Evolutionary conservation across 2,888 invertebrate genomes (phyloP).

Genomic region (Troides aeacus): DNA sequence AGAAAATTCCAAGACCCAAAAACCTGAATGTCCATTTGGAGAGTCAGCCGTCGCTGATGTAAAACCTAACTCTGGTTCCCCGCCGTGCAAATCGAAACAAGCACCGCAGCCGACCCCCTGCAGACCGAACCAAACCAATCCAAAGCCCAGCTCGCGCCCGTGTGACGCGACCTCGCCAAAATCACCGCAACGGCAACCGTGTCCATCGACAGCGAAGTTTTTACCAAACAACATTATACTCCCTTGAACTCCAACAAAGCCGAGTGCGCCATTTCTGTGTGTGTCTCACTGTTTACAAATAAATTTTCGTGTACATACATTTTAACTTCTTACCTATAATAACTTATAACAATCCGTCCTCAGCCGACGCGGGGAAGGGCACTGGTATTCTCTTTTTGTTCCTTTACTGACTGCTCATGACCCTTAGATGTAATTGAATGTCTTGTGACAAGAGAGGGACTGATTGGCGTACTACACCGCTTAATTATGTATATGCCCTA

Average conservation of each 20-base stretch:
- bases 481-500: too few relatives aligned
- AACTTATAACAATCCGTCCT: neutral
- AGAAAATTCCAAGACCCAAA: neutral
- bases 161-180: neutral
- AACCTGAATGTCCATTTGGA: neutral
- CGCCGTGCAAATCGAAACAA: neutral
- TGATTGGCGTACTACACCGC: too few relatives aligned
- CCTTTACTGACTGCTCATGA: too few relatives aligned
- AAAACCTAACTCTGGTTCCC: neutral
- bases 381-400: too few relatives aligned
- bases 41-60: neutral
- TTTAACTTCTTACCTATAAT: neutral
- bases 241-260: neutral
- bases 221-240: neutral
- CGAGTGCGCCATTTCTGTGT: conserved; percentile 3
- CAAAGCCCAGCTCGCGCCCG: neutral
- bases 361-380: neutral
- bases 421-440: too few relatives aligned
- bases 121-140: neutral
- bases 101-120: neutral
- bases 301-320: neutral
- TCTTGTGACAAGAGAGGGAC: too few relatives aligned
- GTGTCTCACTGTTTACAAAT: conserved; percentile 2
- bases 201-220: neutral
- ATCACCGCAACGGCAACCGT: neutral